Evolutionary conservation across 1,140 invertebrate genomes (phyloP).

Genomic region (Drosophila kanapiae): DNA sequence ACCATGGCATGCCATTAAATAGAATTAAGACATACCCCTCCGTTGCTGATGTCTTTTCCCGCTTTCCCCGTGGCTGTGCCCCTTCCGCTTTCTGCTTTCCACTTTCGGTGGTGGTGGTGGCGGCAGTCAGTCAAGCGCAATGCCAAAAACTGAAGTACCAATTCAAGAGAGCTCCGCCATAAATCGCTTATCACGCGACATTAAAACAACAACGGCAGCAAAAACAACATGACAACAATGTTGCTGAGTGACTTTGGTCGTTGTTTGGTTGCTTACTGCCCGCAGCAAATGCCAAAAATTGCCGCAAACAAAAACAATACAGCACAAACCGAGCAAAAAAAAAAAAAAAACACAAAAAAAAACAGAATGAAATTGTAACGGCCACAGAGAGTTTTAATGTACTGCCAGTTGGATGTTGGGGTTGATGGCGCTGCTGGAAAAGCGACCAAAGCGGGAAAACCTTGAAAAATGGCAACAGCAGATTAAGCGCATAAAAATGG

Average conservation of each 20-base stretch:
- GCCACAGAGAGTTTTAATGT: slow-evolving; percentile 79
- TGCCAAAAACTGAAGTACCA: slow-evolving; percentile 73
- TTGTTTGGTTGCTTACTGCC: slow-evolving; percentile 59
- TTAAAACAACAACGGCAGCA: slow-evolving; percentile 75
- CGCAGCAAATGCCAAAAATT: slow-evolving; percentile 82
- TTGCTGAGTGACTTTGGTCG: slow-evolving; percentile 57
- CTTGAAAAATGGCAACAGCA: slow-evolving; percentile 76
- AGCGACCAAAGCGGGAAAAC: slow-evolving; percentile 26
- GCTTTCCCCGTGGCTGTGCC: not conserved
- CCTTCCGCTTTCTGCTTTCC: not conserved
- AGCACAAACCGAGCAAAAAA: slow-evolving; percentile 64
- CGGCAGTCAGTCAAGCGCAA: slow-evolving; percentile 70
- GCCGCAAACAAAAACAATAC: slow-evolving; percentile 81
- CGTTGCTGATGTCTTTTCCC: slow-evolving; percentile 1
- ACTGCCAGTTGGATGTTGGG: slow-evolving; percentile 46
- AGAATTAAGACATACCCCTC: slow-evolving; percentile 75
- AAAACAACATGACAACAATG: slow-evolving; percentile 55
- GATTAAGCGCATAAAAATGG: slow-evolving; percentile 80
- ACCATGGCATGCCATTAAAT: slow-evolving; percentile 79
- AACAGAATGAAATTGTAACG: slow-evolving; percentile 64
- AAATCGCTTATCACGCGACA: slow-evolving; percentile 83
- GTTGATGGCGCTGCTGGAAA: not conserved
- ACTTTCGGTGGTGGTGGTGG: slow-evolving; percentile 12
- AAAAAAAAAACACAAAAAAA: slow-evolving; percentile 21
- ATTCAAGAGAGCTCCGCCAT: slow-evolving; percentile 79